Evolutionary conservation across 2,888 invertebrate genomes (phyloP).

Genomic region (Leptothorax acervorum): DNA sequence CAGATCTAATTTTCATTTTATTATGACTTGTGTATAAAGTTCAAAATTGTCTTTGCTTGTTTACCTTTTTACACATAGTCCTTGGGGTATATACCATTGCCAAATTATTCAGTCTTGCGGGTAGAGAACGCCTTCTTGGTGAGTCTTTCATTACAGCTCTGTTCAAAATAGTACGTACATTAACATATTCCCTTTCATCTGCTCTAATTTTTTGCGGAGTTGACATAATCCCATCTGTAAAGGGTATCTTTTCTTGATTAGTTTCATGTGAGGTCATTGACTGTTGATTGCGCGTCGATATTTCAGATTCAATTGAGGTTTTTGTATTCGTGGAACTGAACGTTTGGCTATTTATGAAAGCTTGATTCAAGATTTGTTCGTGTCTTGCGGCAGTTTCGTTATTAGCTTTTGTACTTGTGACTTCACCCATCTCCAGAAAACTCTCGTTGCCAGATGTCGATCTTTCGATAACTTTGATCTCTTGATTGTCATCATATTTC

Average conservation of each 20-base stretch:
- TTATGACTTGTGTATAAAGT: neutral
- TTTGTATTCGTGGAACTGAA: constrained; percentile 34
- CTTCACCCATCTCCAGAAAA: constrained; percentile 36
- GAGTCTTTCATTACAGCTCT: constrained; percentile 64
- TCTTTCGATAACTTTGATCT: constrained; percentile 74
- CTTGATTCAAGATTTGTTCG: neutral
- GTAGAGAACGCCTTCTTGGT: constrained; percentile 78
- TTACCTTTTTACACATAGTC: constrained; percentile 76
- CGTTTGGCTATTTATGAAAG: constrained; percentile 1
- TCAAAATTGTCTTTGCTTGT: constrained; percentile 18
- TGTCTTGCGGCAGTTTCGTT: neutral
- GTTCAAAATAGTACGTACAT: constrained; percentile 58
- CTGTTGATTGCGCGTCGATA: neutral
- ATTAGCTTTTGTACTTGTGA: neutral
- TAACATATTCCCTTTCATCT: constrained; percentile 12
- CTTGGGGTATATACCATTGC: constrained; percentile 48
- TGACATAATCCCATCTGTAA: neutral
- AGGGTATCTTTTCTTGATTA: neutral
- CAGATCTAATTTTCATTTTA: neutral
- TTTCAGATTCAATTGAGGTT: constrained; percentile 59
- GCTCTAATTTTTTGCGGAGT: neutral
- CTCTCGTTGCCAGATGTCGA: constrained; percentile 48
- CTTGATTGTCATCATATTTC: constrained; percentile 56
- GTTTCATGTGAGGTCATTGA: neutral
- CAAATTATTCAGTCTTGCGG: constrained; percentile 71